A percentile compares a stretch with the other conserved stretches of the same genome.
Evolutionary conservation across 2,113 vertebrate species (phyloP).

Genomic region (Vombatus ursinus): DNA sequence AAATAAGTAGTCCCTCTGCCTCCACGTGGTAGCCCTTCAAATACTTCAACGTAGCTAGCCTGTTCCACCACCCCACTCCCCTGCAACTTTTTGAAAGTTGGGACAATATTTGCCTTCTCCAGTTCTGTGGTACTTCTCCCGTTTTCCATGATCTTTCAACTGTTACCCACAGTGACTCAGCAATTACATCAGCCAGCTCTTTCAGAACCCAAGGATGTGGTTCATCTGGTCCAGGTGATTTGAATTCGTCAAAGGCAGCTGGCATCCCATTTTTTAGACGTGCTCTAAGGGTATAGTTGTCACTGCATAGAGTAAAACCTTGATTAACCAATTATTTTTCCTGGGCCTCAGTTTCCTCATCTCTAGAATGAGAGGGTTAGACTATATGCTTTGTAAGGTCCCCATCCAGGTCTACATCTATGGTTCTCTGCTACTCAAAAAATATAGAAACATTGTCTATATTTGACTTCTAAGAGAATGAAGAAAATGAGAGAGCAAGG

Average conservation of each 20-base stretch:
- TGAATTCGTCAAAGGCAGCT: background rate
- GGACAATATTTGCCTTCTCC: background rate
- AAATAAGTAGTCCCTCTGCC: background rate
- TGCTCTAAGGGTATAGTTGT: background rate
- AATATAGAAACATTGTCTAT: background rate
- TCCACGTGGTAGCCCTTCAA: background rate
- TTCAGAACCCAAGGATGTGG: background rate
- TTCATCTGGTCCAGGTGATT: background rate
- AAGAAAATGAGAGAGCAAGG: background rate
- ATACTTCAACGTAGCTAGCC: background rate
- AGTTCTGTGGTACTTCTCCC: background rate
- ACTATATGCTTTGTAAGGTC: background rate
- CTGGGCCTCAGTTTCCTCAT: background rate
- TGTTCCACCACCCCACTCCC: background rate
- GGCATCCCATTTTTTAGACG: background rate
- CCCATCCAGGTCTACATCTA: background rate
- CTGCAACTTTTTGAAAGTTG: background rate
- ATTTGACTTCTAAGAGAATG: background rate
- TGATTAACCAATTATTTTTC: background rate
- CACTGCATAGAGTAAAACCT: background rate
- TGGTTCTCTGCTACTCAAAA: background rate
- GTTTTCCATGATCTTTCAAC: background rate
- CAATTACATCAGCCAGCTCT: background rate
- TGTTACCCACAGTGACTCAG: background rate
- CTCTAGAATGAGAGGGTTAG: background rate